A percentile compares a stretch with the other conserved stretches of the same genome.
phyloP scores from a whole-genome alignment of 2,888 invertebrate species.

The Zaprionus obscuricornis region DNA sequence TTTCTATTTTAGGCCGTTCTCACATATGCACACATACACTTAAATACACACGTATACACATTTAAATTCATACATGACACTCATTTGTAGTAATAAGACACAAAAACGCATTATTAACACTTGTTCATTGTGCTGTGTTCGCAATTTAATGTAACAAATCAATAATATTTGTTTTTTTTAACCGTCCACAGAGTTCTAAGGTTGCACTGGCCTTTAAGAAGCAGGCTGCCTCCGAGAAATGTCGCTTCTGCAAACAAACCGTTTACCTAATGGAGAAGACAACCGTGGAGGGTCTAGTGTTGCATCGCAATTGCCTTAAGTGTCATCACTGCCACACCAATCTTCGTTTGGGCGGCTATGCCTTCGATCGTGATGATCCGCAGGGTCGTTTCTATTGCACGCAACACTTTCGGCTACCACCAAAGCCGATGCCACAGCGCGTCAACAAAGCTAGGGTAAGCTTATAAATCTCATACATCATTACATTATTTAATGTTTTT shows the following conservation, averaged over 20 bases:
- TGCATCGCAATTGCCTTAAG: constrained; percentile 96
- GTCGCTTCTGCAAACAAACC: constrained; percentile 94
- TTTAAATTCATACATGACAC: constrained; percentile 30
- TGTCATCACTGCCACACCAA: constrained; percentile 96
- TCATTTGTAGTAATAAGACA: constrained; percentile 35
- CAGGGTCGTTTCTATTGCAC: constrained; percentile 90
- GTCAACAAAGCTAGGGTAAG: constrained; percentile 60
- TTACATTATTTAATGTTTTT: background rate
- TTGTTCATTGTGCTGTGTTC: constrained; percentile 6
- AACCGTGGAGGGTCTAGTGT: constrained; percentile 93
- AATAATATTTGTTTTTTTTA: background rate
- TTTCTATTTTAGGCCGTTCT: constrained; percentile 44
- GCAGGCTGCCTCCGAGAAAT: constrained; percentile 89
- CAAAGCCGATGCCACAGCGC: constrained; percentile 83
- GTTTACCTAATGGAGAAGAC: constrained; percentile 97
- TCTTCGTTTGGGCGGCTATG: constrained; percentile 90
- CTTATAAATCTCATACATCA: background rate
- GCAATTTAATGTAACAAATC: background rate
- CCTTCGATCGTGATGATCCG: constrained; percentile 88
- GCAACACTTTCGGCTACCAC: constrained; percentile 88
- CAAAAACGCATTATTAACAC: constrained; percentile 16
- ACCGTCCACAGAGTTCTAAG: constrained; percentile 85
- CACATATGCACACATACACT: constrained; percentile 31
- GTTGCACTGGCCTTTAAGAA: constrained; percentile 86
- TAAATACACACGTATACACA: constrained; percentile 18